Base-by-base conservation (phyloP, 2,113 vertebrate genomes). In the Amphiprion percula region DNA sequence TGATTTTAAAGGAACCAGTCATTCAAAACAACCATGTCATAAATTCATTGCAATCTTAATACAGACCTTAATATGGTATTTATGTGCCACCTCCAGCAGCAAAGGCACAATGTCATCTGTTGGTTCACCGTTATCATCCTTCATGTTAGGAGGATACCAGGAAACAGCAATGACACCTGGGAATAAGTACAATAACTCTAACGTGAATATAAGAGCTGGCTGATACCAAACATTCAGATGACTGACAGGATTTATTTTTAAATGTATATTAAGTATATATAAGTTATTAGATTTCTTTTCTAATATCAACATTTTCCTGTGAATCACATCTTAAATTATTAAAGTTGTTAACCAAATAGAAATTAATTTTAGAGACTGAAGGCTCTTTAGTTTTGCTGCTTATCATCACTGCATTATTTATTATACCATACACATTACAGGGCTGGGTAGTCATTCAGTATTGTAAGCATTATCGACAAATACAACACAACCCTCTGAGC, bases 111-210 rank as follows among this genome's bases (percentile, higher is more conserved):
- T 91, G 61, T 94, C 79, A 86, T 99, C 97, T 53, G 93, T 89
- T 54, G 96, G 91, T 23, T 96, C 94, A 46, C 98, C 98, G 46
- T 97, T 98, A 70, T 99, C 96, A 90, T 99, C 98, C 65, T 91
- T 95, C 91, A 88, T 92, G 49, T 90, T 87, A 4, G 96, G 96
- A 79, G 98, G 98, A 85, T 99, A 99, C 98, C 98, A 99, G 62
- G 98, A 99, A 68, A 99, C 86, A 9, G 95, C 96, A 58, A 99
- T 70, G 49, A 99, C 98, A 88, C 98, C 98, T 99, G 91, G 46
- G 63, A 58, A 15, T 16, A 12, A 65, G 83, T 37, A 79, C 26
- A 50, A 6, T 15, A 64, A 59, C 11, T 89, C 39, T 85, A 6
- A 86, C 5, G 92, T n/a, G 30, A 47, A 12, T 3, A n/a, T 2